These are phyloP conservation scores for Amazona vittata DNA, from an alignment of 2,113 vertebrate genomes.

Conservation along the genomic window DNA sequence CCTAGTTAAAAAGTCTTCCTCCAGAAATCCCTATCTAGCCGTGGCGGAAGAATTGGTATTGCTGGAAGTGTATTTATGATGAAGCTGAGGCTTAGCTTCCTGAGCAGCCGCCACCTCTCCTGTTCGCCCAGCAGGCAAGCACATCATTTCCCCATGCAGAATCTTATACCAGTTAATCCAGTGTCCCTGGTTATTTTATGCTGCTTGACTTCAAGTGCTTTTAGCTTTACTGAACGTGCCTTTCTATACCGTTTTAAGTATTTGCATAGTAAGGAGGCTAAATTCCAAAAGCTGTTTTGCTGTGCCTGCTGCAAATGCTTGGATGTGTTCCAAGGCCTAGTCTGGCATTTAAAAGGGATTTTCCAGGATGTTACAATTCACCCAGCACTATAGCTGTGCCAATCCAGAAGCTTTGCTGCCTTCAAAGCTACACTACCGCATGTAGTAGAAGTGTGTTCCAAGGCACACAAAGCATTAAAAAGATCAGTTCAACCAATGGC, in stretches of 20 bases:
- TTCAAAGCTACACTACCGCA: constrained; percentile 35
- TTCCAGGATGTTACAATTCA: constrained; percentile 63
- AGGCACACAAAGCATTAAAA: constrained; percentile 14
- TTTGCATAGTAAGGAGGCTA: background rate
- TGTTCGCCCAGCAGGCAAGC: background rate
- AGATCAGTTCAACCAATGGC: background rate
- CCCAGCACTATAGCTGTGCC: constrained; percentile 33
- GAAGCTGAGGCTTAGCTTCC: background rate
- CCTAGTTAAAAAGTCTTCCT: background rate
- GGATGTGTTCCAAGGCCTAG: constrained; percentile 39
- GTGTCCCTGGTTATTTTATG: background rate
- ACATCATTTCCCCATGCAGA: background rate
- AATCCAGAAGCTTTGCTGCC: constrained; percentile 35
- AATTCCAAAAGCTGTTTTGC: constrained; percentile 59
- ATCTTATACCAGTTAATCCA: background rate
- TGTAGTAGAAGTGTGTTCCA: constrained; percentile 7
- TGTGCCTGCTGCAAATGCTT: constrained; percentile 53
- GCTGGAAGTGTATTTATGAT: background rate
- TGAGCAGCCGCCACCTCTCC: background rate
- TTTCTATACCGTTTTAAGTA: constrained; percentile 13
- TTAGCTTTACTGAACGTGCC: background rate
- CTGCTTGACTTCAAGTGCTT: constrained; percentile 46
- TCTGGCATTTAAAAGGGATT: constrained; percentile 66
- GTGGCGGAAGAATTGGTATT: background rate
- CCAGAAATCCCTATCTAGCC: background rate